Evolutionary conservation across 2,113 vertebrate species (phyloP).

Genomic region (Rhea americana): DNA sequence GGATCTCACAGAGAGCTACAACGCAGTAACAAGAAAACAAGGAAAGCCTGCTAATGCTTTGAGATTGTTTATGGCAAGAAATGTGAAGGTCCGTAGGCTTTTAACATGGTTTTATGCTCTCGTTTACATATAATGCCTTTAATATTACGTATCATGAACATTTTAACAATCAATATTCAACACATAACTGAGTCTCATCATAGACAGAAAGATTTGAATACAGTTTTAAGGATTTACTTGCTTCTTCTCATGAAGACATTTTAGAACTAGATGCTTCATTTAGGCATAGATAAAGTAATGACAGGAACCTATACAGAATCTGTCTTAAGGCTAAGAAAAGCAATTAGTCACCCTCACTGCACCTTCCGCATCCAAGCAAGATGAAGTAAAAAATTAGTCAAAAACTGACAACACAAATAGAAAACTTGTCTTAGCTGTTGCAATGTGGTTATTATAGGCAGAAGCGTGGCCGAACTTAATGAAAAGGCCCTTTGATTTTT

Average conservation of each 20-base stretch:
- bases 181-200: not conserved
- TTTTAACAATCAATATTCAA: not conserved
- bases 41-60: not conserved
- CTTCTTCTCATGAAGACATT: not conserved
- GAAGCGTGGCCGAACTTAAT: not conserved
- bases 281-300: not conserved
- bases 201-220: not conserved
- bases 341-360: not conserved
- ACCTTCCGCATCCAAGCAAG: not conserved
- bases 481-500: not conserved
- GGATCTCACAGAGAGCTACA: not conserved
- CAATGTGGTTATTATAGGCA: not conserved
- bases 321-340: not conserved
- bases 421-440: not conserved
- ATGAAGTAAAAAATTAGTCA: not conserved
- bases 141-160: not conserved
- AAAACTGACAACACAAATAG: not conserved
- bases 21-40: not conserved
- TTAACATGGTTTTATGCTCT: not conserved
- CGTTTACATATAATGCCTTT: not conserved
- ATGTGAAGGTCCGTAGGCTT: not conserved
- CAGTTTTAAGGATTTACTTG: not conserved
- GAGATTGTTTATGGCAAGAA: not conserved
- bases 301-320: not conserved
- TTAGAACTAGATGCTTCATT: not conserved